phyloP scores from a whole-genome alignment of 2,797 vertebrate species.

The Emydoidea blandingii region DNA sequence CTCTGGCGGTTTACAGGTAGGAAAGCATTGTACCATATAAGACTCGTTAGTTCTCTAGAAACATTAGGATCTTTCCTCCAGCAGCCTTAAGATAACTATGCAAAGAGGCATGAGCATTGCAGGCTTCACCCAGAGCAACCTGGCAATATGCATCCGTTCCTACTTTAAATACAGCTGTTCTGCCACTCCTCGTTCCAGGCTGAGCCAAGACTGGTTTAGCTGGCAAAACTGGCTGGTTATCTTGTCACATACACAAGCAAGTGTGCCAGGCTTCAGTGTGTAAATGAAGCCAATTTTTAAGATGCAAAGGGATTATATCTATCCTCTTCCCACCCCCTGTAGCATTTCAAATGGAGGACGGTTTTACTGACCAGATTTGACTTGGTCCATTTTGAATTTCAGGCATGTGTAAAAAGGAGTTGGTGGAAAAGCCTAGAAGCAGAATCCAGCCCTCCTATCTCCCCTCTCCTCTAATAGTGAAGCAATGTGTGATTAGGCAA shows the following conservation, averaged over 20 bases:
- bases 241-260: accelerated
- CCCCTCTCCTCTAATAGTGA: neutral
- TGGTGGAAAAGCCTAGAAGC: accelerated
- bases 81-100: too few relatives aligned
- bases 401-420: accelerated
- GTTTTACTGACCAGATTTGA: neutral
- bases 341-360: neutral
- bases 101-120: accelerated
- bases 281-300: neutral
- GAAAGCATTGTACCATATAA: accelerated
- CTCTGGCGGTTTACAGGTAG: neutral
- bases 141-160: neutral
- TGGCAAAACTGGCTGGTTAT: accelerated
- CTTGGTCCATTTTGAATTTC: neutral
- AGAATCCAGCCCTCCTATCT: neutral
- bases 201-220: neutral
- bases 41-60: accelerated
- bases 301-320: neutral
- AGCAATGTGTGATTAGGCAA: neutral
- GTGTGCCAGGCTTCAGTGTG: neutral
- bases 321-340: accelerated
- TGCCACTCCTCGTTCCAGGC: neutral
- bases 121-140: neutral
- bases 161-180: neutral
- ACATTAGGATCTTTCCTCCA: accelerated